Evolutionary conservation across 1,140 invertebrate species (phyloP), one percentile per base, ranked within the genome.

Genomic region (Pollicipes pollicipes): DNA sequence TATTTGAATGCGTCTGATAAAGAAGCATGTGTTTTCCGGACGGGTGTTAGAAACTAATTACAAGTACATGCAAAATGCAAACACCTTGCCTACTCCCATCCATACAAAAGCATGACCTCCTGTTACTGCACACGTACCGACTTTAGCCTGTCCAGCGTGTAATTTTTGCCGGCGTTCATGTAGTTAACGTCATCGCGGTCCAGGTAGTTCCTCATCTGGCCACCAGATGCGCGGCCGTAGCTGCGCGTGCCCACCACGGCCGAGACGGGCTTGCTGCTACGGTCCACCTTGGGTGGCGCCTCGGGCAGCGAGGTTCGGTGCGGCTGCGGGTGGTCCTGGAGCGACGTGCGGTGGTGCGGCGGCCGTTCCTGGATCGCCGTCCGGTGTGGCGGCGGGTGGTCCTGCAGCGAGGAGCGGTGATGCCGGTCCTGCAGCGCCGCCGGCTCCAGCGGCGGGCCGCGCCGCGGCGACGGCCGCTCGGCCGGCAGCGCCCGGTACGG

Each of bases 281-380:
- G 83, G 79, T 92, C 90, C 26, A 92, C 85, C 66, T 89, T 83
- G 24, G 91, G 92, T 0, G 92, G 91, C 70, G 93, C 79, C 81
- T 93, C 90, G 6, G 90, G 90, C 3, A 85, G 85, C 35, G 78
- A 79, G 74, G 70, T 69, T 37, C 70, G n/a, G n/a, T n/a, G 70
- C 67, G 67, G 69, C 70, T 68, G 66, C 66, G 13, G 45, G 45
- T 58, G 17, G 2, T 58, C 45, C 45, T 58, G 45, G 6, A 58
- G 45, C 17, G 45, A 58, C 13, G 6, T 58, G 45, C 45, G 45
- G 13, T 58, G 45, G 45, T 58, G 45, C 45, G 45, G 21, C 45
- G 13, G 45, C 10, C 24, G 45, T 21, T 3, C 17, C 45, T n/a
- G 24, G 6, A 58, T 24, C 6, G 45, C 24, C 45, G 6, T 10